Percentiles rank a stretch among this genome's conserved stretches.
Evolutionary conservation across 1,140 invertebrate genomes (phyloP).

Genomic region (Euura saliciscinereae): DNA sequence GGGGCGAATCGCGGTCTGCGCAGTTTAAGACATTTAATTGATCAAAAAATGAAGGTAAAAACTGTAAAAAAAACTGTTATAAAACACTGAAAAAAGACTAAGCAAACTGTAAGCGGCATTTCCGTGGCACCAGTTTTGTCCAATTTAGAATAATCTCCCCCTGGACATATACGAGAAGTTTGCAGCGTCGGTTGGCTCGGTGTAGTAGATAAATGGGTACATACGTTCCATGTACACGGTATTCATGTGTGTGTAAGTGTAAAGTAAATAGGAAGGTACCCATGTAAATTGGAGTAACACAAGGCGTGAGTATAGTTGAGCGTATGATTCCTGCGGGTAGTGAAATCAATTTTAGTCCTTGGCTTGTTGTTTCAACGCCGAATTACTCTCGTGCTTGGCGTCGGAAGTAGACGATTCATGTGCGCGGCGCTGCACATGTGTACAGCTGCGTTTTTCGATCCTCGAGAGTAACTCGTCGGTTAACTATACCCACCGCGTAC

Average conservation of each 20-base stretch:
- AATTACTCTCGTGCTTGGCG: not conserved
- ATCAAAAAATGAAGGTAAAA: no score
- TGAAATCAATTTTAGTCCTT: not conserved
- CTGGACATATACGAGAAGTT: no score
- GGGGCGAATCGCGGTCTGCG: no score
- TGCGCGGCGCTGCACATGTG: not conserved
- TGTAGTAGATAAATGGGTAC: not conserved
- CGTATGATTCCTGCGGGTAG: no score
- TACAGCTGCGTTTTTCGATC: not conserved
- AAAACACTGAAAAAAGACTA: no score
- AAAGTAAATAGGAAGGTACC: not conserved
- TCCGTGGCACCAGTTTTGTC: not conserved
- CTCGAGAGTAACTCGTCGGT: not conserved
- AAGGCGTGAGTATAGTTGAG: no score
- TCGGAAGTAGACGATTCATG: slow-evolving; percentile 15
- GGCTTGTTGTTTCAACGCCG: slow-evolving; percentile 9
- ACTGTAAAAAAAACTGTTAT: no score
- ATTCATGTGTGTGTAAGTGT: not conserved
- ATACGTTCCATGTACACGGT: not conserved
- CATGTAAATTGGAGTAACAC: no score
- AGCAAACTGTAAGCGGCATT: not conserved
- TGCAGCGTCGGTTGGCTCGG: no score
- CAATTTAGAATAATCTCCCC: not conserved
- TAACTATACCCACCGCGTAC: not conserved
- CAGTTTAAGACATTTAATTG: no score